Base-by-base conservation (phyloP, 2,888 invertebrate species). In the Ophion costatus region DNA sequence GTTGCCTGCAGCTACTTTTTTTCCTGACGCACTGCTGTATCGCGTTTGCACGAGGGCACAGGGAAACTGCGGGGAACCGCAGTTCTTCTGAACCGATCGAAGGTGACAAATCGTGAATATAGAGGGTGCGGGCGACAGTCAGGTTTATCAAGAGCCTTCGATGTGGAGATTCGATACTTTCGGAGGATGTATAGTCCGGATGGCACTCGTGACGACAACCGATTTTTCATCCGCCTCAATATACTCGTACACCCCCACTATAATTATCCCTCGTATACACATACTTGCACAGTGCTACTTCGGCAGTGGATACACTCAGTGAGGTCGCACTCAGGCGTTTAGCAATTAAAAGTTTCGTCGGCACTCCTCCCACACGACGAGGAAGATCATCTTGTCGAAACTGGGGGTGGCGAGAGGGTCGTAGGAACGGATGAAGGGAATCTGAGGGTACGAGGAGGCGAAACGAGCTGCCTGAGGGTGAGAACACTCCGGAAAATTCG, bases 301-400 rank as follows among this genome's bases (percentile, higher is more conserved):
- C 61, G 73, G 24, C 51, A 38, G 78, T 59, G 56, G 56, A 78
- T 73, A 84, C 76, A 85, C 80, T 85, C 82, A 75, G 84, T 87
- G 77, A 86, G 80, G 61, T 76, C 67, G 76, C 74, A 81, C 81
- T 76, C 56, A 63, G 51, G 70, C 71, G 78, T 67, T 80, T 82
- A 89, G 90, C 91, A 92, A 92, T 92, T 92, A 92, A 92, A 91
- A 92, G 88, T 92, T 92, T 92, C 89, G 91, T 92, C 90, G 91
- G 90, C 89, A 88, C 87, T 67, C 57, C 45, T 45, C 7, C 56
- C 64, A 24, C 29, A 56, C 76, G 63, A 51, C 9, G 76, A 61
- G 22, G n/a, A 70, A 20, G 74, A 22, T 33, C 51, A 42, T 78
- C 63, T 66, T 57, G 33, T 22, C 33, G 59, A 38, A 57, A 71